phyloP scores from a whole-genome alignment of 1,140 invertebrate genomes.

The Trissolcus basalis region DNA sequence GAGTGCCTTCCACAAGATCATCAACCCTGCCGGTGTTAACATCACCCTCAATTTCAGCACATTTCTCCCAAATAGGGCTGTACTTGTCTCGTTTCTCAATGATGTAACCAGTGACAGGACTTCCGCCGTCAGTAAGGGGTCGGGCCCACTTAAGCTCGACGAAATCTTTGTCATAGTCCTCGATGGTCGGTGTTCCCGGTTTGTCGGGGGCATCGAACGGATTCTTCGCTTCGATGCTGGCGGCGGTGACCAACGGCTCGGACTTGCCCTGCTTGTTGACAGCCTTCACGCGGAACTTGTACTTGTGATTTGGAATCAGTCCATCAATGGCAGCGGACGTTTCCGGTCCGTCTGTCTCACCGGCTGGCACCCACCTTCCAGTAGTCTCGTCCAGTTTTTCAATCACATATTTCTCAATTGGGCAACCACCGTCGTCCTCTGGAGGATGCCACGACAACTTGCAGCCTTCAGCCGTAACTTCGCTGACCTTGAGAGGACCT shows the following conservation, averaged over 20 bases:
- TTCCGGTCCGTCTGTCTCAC: conserved; percentile 88
- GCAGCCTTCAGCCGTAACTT: conserved; percentile 90
- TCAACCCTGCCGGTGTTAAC: conserved; percentile 88
- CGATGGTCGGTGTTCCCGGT: conserved; percentile 91
- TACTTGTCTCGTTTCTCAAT: conserved; percentile 98
- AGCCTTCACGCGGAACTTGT: conserved; percentile 96
- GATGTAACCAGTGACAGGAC: conserved; percentile 93
- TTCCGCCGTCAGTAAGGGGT: conserved; percentile 90
- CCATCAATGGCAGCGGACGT: conserved; percentile 86
- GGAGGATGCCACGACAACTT: conserved; percentile 93
- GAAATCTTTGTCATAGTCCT: conserved; percentile 94
- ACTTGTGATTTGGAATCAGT: conserved; percentile 92
- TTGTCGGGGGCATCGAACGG: conserved; percentile 92
- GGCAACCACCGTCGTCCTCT: conserved; percentile 91
- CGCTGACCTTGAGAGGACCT: conserved; percentile 91
- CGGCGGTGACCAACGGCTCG: conserved; percentile 91
- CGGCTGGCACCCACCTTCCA: conserved; percentile 93
- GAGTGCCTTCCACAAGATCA: conserved; percentile 92
- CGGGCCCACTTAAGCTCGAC: conserved; percentile 96
- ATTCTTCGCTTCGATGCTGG: conserved; percentile 97
- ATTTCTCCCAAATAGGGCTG: conserved; percentile 90
- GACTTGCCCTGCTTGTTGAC: conserved; percentile 97
- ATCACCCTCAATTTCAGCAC: conserved; percentile 89
- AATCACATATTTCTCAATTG: conserved; percentile 92
- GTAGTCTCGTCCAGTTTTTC: conserved; percentile 96